A percentile compares a stretch with the other conserved stretches of the same genome.
These are phyloP conservation scores for Drosophila kanapiae DNA, from an alignment of 1,140 invertebrate species.

Conservation along the genomic window DNA sequence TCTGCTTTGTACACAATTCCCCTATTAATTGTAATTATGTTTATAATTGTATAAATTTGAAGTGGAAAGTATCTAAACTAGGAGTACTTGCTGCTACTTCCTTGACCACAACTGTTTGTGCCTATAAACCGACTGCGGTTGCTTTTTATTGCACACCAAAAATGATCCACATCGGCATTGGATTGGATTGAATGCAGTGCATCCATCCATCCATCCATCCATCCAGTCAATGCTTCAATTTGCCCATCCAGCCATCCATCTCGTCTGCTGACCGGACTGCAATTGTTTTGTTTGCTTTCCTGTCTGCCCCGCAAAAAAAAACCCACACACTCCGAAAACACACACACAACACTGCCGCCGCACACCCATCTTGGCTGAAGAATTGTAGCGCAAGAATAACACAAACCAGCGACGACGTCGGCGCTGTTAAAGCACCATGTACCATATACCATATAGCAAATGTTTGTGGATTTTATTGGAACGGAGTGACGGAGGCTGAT, in stretches of 20 bases:
- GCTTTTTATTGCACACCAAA: conserved; percentile 76
- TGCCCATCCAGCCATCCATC: conserved; percentile 24
- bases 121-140: conserved; percentile 28
- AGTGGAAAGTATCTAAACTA: background rate
- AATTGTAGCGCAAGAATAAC: conserved; percentile 71
- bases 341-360: conserved; percentile 1
- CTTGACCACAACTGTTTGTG: conserved; percentile 7
- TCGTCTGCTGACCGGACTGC: conserved; percentile 52
- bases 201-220: conserved; percentile 24
- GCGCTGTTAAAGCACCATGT: conserved; percentile 30
- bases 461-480: conserved; percentile 77
- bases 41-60: no score
- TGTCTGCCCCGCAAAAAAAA: conserved; percentile 66
- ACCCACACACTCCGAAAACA: conserved; percentile 25
- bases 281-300: conserved; percentile 76
- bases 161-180: conserved; percentile 57
- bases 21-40: no score
- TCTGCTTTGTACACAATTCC: no score
- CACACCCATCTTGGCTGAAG: conserved; percentile 27
- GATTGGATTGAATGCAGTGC: conserved; percentile 45
- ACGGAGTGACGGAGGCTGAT: conserved; percentile 26
- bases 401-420: conserved; percentile 44
- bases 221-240: conserved; percentile 13
- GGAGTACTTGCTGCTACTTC: background rate
- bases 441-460: conserved; percentile 32